These are phyloP conservation scores for Trichonephila clavata DNA, from an alignment of 1,140 invertebrate species.

Conservation along the genomic window DNA sequence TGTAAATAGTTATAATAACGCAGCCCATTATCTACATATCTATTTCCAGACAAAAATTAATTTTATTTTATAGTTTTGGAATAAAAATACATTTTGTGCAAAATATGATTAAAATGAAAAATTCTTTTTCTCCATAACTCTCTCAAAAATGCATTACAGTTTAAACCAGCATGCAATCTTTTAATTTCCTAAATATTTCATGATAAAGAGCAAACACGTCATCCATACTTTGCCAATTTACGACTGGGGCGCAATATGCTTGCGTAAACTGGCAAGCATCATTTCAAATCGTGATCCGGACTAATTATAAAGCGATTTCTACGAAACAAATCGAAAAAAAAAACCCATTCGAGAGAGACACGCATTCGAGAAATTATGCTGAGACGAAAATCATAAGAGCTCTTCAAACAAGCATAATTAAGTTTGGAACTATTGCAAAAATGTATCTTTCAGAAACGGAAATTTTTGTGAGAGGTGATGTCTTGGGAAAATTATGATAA, in stretches of 20 bases:
- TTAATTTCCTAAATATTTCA: neutral
- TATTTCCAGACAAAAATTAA: too few relatives aligned
- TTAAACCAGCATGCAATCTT: neutral
- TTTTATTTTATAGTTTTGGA: too few relatives aligned
- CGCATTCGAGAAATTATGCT: neutral
- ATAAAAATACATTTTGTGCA: too few relatives aligned
- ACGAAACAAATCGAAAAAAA: neutral
- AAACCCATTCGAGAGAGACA: neutral
- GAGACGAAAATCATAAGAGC: neutral
- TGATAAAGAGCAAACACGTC: neutral
- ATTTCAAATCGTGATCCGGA: neutral
- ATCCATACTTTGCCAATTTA: neutral
- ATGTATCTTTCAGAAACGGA: too few relatives aligned
- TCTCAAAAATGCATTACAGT: neutral
- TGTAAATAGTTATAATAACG: too few relatives aligned
- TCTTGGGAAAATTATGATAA: too few relatives aligned
- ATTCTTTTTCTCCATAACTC: too few relatives aligned
- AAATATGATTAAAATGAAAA: too few relatives aligned
- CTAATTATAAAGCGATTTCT: conserved; percentile 4
- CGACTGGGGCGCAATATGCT: neutral
- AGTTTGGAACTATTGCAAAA: neutral
- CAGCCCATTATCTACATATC: too few relatives aligned
- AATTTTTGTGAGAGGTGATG: too few relatives aligned
- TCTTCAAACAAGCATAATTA: neutral
- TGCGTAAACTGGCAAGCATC: neutral